Evolutionary conservation across 2,797 vertebrate genomes (phyloP).

Genomic region (Danio aesculapii): DNA sequence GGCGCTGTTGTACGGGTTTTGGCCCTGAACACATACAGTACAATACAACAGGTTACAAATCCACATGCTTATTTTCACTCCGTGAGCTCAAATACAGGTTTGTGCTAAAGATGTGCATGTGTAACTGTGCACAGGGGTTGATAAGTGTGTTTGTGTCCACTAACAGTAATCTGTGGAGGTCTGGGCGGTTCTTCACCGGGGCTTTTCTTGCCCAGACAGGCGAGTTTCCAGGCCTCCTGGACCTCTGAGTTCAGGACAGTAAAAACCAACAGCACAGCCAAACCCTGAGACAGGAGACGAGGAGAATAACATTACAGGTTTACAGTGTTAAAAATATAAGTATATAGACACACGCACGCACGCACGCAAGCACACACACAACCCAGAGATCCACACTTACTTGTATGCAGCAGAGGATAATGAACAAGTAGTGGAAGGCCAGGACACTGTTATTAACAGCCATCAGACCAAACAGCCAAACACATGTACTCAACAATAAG

Average conservation of each 20-base stretch:
- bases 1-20: conserved; percentile 92
- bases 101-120: neutral
- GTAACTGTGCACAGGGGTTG: conserved; percentile 6
- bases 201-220: conserved; percentile 90
- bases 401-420: conserved; percentile 93
- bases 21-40: conserved; percentile 77
- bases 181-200: conserved; percentile 84
- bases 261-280: conserved; percentile 90
- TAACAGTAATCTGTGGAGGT: conserved; percentile 83
- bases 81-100: conserved; percentile 1
- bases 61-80: conserved; percentile 22
- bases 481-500: conserved; percentile 91
- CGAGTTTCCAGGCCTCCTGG: conserved; percentile 89
- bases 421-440: conserved; percentile 97
- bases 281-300: conserved; percentile 77
- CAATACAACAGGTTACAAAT: conserved; percentile 30
- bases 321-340: neutral
- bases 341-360: neutral
- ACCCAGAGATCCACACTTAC: conserved; percentile 72
- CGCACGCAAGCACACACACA: neutral
- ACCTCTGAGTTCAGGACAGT: conserved; percentile 92
- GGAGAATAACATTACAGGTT: neutral
- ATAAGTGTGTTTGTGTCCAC: conserved; percentile 45
- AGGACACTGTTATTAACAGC: conserved; percentile 98
- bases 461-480: conserved; percentile 97